Percentiles rank a stretch among this genome's conserved stretches.
phyloP scores from a whole-genome alignment of 2,888 invertebrate genomes.

The Protodeltote pygarga region DNA sequence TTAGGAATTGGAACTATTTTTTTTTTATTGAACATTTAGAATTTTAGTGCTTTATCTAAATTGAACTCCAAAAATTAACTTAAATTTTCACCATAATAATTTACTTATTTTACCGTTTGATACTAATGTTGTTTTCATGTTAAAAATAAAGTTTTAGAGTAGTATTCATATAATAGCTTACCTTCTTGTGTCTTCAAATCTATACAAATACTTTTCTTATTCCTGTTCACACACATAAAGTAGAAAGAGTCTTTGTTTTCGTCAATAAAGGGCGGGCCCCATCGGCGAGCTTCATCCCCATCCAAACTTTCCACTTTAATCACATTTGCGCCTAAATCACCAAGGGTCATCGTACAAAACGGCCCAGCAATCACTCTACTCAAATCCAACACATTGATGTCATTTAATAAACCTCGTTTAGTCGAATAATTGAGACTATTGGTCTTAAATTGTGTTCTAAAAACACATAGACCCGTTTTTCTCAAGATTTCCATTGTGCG shows the following conservation, averaged over 20 bases:
- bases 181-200: conserved; percentile 92
- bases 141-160: no score
- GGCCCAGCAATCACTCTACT: conserved; percentile 97
- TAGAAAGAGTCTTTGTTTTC: conserved; percentile 91
- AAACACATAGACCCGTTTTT: conserved; percentile 44
- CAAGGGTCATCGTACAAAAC: conserved; percentile 96
- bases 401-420: conserved; percentile 88
- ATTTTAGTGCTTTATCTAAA: no score
- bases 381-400: conserved; percentile 92
- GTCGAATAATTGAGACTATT: conserved; percentile 58
- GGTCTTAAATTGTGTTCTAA: conserved; percentile 43
- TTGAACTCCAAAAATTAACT: no score
- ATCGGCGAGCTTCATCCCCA: conserved; percentile 94
- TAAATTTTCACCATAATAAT: no score
- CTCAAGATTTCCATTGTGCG: conserved; percentile 52
- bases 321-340: conserved; percentile 97
- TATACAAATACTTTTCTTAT: conserved; percentile 96
- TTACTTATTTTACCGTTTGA: no score
- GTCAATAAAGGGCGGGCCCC: conserved; percentile 96
- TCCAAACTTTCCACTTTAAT: conserved; percentile 96
- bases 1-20: no score
- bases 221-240: conserved; percentile 95
- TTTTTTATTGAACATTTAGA: no score
- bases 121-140: no score
- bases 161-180: conserved; percentile 40